Evolutionary conservation across 2,888 invertebrate genomes (phyloP).

Genomic region (Dichetophora obliterata): DNA sequence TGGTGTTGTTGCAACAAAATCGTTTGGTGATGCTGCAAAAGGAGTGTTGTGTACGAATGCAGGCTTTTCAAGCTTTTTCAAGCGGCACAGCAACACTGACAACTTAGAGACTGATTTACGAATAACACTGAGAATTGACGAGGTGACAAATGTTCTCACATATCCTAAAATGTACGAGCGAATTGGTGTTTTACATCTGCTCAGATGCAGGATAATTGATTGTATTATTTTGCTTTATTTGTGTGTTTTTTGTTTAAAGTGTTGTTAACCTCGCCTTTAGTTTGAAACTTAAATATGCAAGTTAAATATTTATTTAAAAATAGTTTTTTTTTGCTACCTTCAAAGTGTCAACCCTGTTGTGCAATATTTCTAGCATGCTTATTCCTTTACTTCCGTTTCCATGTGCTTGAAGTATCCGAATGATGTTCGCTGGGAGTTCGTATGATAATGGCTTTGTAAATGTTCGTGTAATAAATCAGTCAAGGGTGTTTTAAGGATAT

Average conservation of each 20-base stretch:
- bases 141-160: conserved; percentile 20
- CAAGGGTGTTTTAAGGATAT: conserved; percentile 62
- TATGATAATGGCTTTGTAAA: conserved; percentile 60
- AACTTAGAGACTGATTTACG: neutral
- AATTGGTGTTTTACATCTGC: neutral
- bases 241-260: neutral
- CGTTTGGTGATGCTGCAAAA: neutral
- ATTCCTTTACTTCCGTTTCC: neutral
- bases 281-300: neutral
- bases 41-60: neutral
- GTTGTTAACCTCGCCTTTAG: too few relatives aligned
- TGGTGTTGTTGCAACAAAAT: neutral
- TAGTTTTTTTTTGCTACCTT: neutral
- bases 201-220: neutral
- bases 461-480: conserved; percentile 62
- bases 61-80: neutral
- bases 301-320: neutral
- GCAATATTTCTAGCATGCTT: neutral
- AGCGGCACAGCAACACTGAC: neutral
- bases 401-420: neutral
- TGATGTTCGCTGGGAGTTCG: conserved; percentile 1
- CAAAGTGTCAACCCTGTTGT: neutral
- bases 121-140: conserved; percentile 13
- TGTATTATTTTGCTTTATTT: too few relatives aligned
- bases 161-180: conserved; percentile 9